Percentiles rank a stretch among this genome's conserved stretches.
phyloP scores from a whole-genome alignment of 2,113 vertebrate genomes.

The Brienomyrus longianalis region DNA sequence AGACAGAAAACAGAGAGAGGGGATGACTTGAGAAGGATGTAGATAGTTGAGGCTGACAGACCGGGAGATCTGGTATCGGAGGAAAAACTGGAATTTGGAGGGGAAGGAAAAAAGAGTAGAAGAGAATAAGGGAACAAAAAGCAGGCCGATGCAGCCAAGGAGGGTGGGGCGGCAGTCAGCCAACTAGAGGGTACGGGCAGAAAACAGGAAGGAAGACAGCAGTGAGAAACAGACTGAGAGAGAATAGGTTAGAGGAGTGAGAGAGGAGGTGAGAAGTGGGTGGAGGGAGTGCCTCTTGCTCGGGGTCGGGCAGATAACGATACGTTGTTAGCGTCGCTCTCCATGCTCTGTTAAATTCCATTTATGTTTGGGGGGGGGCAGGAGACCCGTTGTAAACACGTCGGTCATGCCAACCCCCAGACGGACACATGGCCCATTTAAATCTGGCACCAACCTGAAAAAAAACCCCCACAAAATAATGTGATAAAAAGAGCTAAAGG shows the following conservation, averaged over 20 bases:
- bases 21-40: not conserved
- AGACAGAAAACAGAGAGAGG: not conserved
- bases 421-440: conserved; percentile 45
- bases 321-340: no score
- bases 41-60: not conserved
- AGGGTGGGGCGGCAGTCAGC: not conserved
- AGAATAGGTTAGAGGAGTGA: not conserved
- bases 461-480: not conserved
- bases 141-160: not conserved
- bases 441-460: not conserved
- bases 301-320: not conserved
- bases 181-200: not conserved
- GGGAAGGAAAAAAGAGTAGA: not conserved
- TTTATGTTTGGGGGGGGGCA: not conserved
- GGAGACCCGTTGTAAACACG: not conserved
- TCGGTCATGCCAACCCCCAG: not conserved
- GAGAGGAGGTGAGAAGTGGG: not conserved
- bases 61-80: not conserved
- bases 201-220: not conserved
- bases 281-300: not conserved
- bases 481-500: not conserved
- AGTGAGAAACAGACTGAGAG: not conserved
- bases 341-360: not conserved
- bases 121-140: not conserved
- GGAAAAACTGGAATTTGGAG: not conserved